These are phyloP conservation scores for Pemphigus obesinymphae DNA, from an alignment of 1,140 invertebrate species.

Conservation along the genomic window DNA sequence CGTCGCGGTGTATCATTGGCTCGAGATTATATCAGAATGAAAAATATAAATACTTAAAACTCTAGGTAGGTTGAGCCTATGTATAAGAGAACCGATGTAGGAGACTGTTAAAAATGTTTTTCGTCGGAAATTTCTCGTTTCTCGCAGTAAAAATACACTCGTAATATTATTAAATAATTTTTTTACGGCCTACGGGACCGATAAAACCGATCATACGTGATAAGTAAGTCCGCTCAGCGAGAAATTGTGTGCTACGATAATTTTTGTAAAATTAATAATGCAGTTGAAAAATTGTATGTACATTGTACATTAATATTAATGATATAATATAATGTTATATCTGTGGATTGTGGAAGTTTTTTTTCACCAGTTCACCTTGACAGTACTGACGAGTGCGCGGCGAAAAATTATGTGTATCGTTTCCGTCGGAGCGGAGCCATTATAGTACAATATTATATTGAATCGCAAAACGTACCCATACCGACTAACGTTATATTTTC, in stretches of 20 bases:
- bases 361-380: slow-evolving; percentile 31
- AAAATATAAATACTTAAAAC: too few species aligned
- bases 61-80: too few species aligned
- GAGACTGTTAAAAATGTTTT: too few species aligned
- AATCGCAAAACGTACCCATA: too few species aligned
- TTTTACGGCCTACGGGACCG: not conserved
- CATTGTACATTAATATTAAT: not conserved
- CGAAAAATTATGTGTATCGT: slow-evolving; percentile 19
- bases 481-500: too few species aligned
- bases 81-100: too few species aligned
- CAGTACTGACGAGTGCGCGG: not conserved
- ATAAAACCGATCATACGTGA: not conserved
- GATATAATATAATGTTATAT: not conserved
- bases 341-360: not conserved
- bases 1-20: not conserved
- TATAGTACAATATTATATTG: too few species aligned
- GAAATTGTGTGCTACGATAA: not conserved
- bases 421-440: not conserved
- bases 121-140: not conserved
- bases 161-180: not conserved
- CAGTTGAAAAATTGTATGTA: not conserved
- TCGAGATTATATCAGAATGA: not conserved
- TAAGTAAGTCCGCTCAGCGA: not conserved
- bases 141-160: not conserved
- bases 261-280: not conserved